These are phyloP conservation scores for Orthosia incerta DNA, from an alignment of 2,888 invertebrate genomes.

Conservation along the genomic window DNA sequence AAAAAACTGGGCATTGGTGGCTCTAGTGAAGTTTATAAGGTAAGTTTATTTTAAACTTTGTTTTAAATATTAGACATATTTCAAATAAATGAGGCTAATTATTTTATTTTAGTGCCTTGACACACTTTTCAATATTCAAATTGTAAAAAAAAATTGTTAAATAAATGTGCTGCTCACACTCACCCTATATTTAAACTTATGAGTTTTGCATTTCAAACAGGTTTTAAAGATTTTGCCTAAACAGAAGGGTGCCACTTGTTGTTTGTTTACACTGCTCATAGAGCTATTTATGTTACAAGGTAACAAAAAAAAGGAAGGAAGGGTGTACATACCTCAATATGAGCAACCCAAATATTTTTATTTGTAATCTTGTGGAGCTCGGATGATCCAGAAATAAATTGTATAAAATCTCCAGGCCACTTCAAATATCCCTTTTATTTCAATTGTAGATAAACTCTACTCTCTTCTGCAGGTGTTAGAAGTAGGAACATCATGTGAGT, in stretches of 20 bases:
- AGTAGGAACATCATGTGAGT: slow-evolving; percentile 89
- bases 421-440: too few relatives aligned
- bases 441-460: background rate
- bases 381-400: too few relatives aligned
- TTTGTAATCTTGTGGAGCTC: background rate
- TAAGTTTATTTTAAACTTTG: slow-evolving; percentile 55
- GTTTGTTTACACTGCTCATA: background rate
- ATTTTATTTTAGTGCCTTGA: background rate
- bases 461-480: slow-evolving; percentile 91
- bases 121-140: background rate
- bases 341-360: too few relatives aligned
- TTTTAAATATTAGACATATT: background rate
- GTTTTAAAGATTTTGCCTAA: background rate
- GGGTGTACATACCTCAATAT: too few relatives aligned
- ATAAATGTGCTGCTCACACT: background rate
- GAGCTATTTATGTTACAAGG: background rate
- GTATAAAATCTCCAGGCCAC: too few relatives aligned
- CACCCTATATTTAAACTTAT: background rate
- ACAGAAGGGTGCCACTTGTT: background rate
- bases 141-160: background rate
- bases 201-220: slow-evolving; percentile 1
- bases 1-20: slow-evolving; percentile 97
- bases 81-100: background rate
- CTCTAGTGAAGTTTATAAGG: slow-evolving; percentile 95
- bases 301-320: too few relatives aligned